Base-by-base conservation (phyloP, 2,888 invertebrate genomes). In the Ethmia dodecea region DNA sequence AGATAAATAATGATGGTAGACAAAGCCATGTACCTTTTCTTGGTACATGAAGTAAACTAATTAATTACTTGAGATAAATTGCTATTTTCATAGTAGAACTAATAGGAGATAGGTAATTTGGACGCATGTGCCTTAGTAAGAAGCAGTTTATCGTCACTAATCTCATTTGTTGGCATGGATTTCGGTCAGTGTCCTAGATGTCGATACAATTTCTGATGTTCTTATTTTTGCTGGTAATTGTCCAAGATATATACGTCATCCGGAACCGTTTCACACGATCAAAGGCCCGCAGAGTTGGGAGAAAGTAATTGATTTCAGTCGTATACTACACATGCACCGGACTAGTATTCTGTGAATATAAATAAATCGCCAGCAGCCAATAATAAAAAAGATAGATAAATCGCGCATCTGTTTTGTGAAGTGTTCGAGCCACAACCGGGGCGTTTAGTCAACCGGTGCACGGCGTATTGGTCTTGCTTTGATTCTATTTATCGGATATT, bases 211-310 rank as follows among this genome's bases (percentile, higher is more conserved):
- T 58, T 64, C 66, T 64, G 62, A 64, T 74, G 75, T 57, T 67
- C 68, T 68, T 78, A 77, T 80, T 81, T 81, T 76, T 67, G 67
- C 74, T 83, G 75, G 83, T 79, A 72, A 75, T 76, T 71, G 78
- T 81, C 77, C 83, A 83, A 84, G 64, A 69, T 58, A 55, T 62
- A 55, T 55, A 59, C 77, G 77, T 76, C 76, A 76, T 53, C 49
- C 64, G 65, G 59, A 70, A 56, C 52, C 47, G 52, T 55, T 47
- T 59, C 49, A 52, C 45, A 45, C 49, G 49, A 53, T 55, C 54
- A 48, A 60, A 60, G 57, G 53, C 63, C 61, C 57, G 57, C 60
- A 57, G 63, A 64, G 58, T 18, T 61, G 49, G 61, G 65, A 72
- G 71, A 77, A 75, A 76, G 70, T 70, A 63, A 76, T 76, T 67